Evolutionary conservation across 2,113 vertebrate species (phyloP).

Genomic region (Tragelaphus imberbis): DNA sequence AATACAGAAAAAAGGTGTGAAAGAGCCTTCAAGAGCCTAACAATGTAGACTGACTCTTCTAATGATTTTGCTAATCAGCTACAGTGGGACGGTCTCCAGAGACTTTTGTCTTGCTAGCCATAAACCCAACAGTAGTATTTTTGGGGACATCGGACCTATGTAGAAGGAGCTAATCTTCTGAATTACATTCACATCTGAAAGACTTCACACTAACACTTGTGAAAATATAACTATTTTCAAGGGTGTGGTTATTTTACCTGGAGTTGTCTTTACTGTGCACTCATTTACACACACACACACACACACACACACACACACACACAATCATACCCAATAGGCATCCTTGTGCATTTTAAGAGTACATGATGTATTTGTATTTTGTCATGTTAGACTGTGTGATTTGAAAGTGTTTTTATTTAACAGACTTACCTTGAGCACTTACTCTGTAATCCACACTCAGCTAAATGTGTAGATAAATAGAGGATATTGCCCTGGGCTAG

Average conservation of each 20-base stretch:
- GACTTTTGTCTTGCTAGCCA: neutral
- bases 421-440: neutral
- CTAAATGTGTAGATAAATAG: neutral
- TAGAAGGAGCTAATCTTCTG: neutral
- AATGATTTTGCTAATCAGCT: neutral
- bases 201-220: neutral
- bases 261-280: neutral
- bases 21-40: neutral
- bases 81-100: neutral
- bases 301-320: neutral
- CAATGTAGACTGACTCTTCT: neutral
- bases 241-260: neutral
- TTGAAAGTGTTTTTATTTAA: neutral
- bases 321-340: neutral
- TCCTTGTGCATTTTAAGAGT: slow-evolving; percentile 14
- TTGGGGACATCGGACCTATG: neutral
- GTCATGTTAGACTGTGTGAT: neutral
- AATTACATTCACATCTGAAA: neutral
- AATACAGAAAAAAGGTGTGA: neutral
- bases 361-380: slow-evolving; percentile 30
- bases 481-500: neutral
- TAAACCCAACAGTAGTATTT: neutral
- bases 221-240: neutral
- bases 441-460: neutral
- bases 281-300: neutral